Base-by-base conservation (phyloP, 1,140 invertebrate species). In the Hycleus cichorii region DNA sequence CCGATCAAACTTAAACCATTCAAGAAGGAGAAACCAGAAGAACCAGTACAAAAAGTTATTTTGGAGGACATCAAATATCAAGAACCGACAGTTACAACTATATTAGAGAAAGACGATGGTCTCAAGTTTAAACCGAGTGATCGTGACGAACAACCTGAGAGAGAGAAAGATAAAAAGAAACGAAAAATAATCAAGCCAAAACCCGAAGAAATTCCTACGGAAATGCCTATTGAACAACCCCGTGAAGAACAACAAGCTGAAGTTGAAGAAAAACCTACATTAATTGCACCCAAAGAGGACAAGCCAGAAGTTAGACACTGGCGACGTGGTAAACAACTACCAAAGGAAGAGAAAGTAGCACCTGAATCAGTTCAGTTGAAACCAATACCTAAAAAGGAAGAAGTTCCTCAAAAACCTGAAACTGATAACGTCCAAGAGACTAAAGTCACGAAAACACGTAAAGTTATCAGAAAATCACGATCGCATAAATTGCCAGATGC, bases 281-380 rank as follows among this genome's bases (percentile, higher is more conserved):
- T 75, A 74, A 40, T 67, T 62, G 47, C 75, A 72, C 59, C 56
- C 66, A 75, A 79, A 56, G 74, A 63, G 56, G 63, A 66, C 57
- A 11, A 45, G 3, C 54, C 51, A 8, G 51, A 58, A 58, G 52
- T 49, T 26, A 47, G 44, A 26, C 66, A 25, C 65, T 65, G 49
- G 63, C 71, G 52, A 8, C 32, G 49, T 52, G 51, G 47, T 68
- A 68, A 69, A 71, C 42, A 68, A 67, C 59, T 71, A 39, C 57
- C 57, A 12, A 50, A 64, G 47, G 38, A 48, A 54, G 52, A 62
- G 48, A 49, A 57, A 57, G 56, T 54, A 42, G 10, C 49, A 46
- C 39, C 39, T 39, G 59, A 64, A 54, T 27, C 58, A 43, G 47
- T 59, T 11, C 46, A 51, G 7, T 12, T 58, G 12, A 60, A 60